Percentiles rank a stretch among this genome's conserved stretches.
phyloP scores from a whole-genome alignment of 1,140 invertebrate species.

The Bombus superbus region DNA sequence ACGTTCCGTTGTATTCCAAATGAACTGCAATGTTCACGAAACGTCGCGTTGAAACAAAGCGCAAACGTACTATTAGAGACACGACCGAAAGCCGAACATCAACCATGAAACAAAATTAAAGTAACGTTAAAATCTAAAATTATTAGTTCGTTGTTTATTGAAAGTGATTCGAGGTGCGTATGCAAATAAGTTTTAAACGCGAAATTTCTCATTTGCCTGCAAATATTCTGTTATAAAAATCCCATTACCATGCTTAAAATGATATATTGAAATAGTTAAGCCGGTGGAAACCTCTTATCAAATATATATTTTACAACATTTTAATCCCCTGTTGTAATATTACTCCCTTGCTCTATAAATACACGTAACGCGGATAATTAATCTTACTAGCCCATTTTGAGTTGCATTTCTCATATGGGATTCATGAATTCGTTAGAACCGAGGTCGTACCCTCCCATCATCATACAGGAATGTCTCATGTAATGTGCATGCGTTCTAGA shows the following conservation, averaged over 20 bases:
- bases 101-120: too few species aligned
- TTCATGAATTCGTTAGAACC: not conserved
- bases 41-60: too few species aligned
- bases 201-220: not conserved
- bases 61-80: too few species aligned
- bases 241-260: not conserved
- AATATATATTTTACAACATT: not conserved
- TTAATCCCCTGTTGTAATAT: not conserved
- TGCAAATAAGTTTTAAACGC: not conserved
- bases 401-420: slow-evolving; percentile 7
- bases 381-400: not conserved
- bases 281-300: not conserved
- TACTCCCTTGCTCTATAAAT: not conserved
- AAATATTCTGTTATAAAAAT: not conserved
- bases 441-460: not conserved
- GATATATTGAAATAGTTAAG: not conserved
- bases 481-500: not conserved
- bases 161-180: too few species aligned
- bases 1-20: too few species aligned
- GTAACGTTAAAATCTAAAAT: too few species aligned
- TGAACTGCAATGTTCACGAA: too few species aligned
- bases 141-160: too few species aligned
- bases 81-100: too few species aligned
- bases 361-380: not conserved
- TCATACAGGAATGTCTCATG: not conserved